Conservation (phyloP, 2,113 vertebrate species). For the Cyphomyrus plagiostoma region DNA sequence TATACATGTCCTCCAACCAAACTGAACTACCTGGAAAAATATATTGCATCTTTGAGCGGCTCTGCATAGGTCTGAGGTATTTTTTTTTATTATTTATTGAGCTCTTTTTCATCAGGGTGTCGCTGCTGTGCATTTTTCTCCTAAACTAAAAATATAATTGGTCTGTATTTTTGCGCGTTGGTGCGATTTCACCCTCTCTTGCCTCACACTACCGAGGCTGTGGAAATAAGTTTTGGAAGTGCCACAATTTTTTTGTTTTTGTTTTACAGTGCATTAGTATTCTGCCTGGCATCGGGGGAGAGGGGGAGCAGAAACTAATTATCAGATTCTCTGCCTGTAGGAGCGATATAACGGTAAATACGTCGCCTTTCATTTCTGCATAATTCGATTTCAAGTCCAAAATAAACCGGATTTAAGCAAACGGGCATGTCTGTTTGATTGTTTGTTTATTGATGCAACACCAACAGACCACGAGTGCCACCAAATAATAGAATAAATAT, state of each 20-base stretch:
- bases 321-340: constrained; percentile 8
- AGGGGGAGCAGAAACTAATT: background rate
- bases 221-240: background rate
- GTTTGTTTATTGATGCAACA: background rate
- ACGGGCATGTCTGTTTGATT: constrained; percentile 3
- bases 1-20: background rate
- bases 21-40: background rate
- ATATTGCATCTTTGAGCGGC: background rate
- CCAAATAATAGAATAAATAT: background rate
- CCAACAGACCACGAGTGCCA: background rate
- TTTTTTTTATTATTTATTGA: background rate
- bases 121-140: background rate
- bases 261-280: background rate
- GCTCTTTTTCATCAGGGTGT: background rate
- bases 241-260: background rate
- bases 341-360: background rate
- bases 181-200: background rate
- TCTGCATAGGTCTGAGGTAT: background rate
- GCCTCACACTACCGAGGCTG: background rate
- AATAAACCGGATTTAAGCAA: background rate
- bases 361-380: background rate
- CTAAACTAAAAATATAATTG: constrained; percentile 14
- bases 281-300: background rate
- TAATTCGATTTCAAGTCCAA: constrained; percentile 6
- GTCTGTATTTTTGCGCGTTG: background rate